Evolutionary conservation across 2,888 invertebrate genomes (phyloP).

Genomic region (Drosophila monieri): DNA sequence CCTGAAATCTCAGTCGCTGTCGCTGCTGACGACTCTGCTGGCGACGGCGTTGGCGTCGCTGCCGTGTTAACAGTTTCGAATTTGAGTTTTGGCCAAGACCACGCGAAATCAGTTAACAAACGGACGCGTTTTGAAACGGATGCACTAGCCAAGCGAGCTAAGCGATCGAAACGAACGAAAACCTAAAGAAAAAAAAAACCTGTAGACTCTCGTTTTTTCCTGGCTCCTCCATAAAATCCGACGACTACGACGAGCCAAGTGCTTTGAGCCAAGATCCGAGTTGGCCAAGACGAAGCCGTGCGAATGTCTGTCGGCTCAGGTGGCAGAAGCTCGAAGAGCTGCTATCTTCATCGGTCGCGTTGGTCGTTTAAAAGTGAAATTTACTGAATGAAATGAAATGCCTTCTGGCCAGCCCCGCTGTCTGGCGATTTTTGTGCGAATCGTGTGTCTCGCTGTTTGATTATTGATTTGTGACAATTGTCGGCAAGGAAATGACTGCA

Average conservation of each 20-base stretch:
- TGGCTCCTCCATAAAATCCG: slow-evolving; percentile 52
- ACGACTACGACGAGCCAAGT: slow-evolving; percentile 1
- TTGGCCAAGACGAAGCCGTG: slow-evolving; percentile 28
- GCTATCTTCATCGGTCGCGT: slow-evolving; percentile 46
- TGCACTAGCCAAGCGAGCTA: slow-evolving; percentile 50
- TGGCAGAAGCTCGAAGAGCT: slow-evolving; percentile 45
- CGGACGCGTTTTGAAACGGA: slow-evolving; percentile 82
- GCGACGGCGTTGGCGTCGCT: slow-evolving; percentile 19
- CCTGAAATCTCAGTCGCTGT: slow-evolving; percentile 47
- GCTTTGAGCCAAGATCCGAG: slow-evolving; percentile 2
- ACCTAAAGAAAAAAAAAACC: slow-evolving; percentile 14
- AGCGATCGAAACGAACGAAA: slow-evolving; percentile 11
- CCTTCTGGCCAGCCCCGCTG: slow-evolving; percentile 40
- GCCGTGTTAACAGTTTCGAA: slow-evolving; percentile 67
- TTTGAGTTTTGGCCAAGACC: slow-evolving; percentile 75
- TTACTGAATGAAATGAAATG: slow-evolving; percentile 69
- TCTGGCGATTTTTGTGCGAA: slow-evolving; percentile 23
- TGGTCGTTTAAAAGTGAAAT: slow-evolving; percentile 75
- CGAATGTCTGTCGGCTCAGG: slow-evolving; percentile 42
- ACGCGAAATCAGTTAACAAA: slow-evolving; percentile 82
- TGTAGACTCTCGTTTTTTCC: slow-evolving; percentile 51
- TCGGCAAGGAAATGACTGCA: slow-evolving; percentile 51
- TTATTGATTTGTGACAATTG: slow-evolving; percentile 59
- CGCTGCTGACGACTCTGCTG: slow-evolving; percentile 32
- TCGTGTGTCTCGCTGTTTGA: slow-evolving; percentile 37